phyloP scores from a whole-genome alignment of 2,113 vertebrate species.

The Paralichthys olivaceus region DNA sequence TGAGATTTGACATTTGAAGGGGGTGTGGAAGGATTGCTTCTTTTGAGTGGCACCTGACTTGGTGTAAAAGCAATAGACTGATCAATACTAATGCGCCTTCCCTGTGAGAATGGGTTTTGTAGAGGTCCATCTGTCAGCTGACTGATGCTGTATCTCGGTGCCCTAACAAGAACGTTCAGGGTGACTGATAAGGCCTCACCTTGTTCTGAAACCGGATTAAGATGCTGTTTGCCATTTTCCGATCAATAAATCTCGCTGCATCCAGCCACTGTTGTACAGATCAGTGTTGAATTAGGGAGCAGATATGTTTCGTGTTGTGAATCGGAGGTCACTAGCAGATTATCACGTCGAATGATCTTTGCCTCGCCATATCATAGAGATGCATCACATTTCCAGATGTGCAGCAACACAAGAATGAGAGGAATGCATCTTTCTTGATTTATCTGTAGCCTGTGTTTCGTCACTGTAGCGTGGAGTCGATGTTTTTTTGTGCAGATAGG shows the following conservation, averaged over 20 bases:
- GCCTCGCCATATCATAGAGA: too few species aligned
- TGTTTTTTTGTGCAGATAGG: neutral
- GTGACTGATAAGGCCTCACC: slow-evolving; percentile 27
- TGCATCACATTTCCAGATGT: slow-evolving; percentile 14
- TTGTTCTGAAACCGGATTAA: slow-evolving; percentile 11
- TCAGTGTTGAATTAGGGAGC: neutral
- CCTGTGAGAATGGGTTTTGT: slow-evolving; percentile 1
- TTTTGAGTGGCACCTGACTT: slow-evolving; percentile 1
- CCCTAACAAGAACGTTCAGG: slow-evolving; percentile 8
- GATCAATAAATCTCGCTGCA: slow-evolving; percentile 1
- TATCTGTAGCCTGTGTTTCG: neutral
- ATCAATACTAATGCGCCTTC: slow-evolving; percentile 66
- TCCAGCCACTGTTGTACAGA: neutral
- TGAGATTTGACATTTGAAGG: neutral
- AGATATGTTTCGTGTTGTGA: neutral
- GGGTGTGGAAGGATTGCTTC: neutral
- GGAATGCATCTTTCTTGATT: neutral
- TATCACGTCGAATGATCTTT: neutral
- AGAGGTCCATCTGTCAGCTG: slow-evolving; percentile 25
- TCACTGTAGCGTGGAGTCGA: neutral
- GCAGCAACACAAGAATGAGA: neutral
- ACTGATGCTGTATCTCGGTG: slow-evolving; percentile 22
- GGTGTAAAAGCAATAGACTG: slow-evolving; percentile 5
- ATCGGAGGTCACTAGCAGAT: neutral
- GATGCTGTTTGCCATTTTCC: slow-evolving; percentile 12